These are phyloP conservation scores for Anastatus disparis DNA, from an alignment of 1,140 invertebrate species.

Conservation along the genomic window DNA sequence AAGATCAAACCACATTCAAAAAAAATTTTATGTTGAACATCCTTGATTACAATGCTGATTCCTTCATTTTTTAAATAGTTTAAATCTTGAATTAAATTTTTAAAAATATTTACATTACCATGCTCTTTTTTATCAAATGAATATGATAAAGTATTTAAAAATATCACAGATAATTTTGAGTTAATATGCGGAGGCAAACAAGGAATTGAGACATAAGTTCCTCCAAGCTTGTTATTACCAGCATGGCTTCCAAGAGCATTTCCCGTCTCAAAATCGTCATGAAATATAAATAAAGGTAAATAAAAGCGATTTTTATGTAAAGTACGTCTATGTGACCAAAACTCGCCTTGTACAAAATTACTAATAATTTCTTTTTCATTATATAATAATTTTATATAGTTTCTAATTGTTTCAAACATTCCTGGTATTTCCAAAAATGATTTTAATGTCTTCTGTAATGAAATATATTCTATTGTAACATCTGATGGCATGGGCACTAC, in stretches of 20 bases:
- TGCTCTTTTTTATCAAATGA: background rate
- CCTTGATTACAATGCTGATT: background rate
- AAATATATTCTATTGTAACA: too few species aligned
- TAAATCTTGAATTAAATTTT: background rate
- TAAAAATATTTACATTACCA: background rate
- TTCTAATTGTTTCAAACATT: background rate
- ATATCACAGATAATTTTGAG: background rate
- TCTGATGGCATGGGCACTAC: background rate
- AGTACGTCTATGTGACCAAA: background rate
- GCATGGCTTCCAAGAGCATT: background rate
- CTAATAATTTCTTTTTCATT: background rate
- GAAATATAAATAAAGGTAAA: background rate
- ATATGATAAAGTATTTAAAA: background rate
- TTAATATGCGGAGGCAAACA: background rate
- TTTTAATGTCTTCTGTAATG: too few species aligned
- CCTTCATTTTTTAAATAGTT: background rate
- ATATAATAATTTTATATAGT: constrained; percentile 1
- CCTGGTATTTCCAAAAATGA: too few species aligned
- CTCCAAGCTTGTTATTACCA: background rate
- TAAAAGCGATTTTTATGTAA: background rate
- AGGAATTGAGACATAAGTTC: background rate
- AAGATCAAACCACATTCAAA: too few species aligned
- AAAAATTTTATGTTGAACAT: too few species aligned
- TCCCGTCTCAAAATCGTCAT: background rate
- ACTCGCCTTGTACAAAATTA: constrained; percentile 8